Evolutionary conservation across 2,888 invertebrate genomes (phyloP), one percentile per base, ranked within the genome.

Genomic region (Punctoribates punctum): DNA sequence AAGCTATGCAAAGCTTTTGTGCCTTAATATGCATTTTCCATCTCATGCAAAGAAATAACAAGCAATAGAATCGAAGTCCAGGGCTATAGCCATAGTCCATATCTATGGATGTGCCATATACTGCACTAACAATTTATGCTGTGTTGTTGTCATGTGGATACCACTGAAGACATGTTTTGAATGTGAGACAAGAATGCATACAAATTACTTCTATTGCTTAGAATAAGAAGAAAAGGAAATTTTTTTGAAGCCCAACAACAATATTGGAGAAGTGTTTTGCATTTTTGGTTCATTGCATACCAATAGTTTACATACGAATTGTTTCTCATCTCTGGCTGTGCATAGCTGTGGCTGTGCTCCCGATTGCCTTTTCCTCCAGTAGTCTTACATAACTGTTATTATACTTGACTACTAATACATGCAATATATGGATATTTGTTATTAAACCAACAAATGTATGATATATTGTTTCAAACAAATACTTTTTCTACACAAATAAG

Each of bases 101-200:
- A 42, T 42, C 42, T 42, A 42, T 42, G 42, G 42, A 42, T 9
- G 42, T 42, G 42, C 42, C 42, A 42, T 42, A 42, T 42, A 42
- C 42, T 42, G 42, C 42, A 42, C 42, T 42, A 42, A 42, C 42
- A 42, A 42, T 42, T 42, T 42, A 42, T 42, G 20, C 15, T 38
- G 38, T 70, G 70, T 70, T 70, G 70, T 70, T 70, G 70, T 70
- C 70, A 70, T 70, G 70, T 42, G 65, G 65, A 65, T 65, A 65
- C 65, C 65, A 65, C 34, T 65, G 65, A 38, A 42, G 42, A 70
- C 70, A 70, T 70, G 70, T 70, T 42, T 15, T 70, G 70, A n/a
- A 42, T 70, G 70, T 46, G 70, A 70, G 60, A 60, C 25, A 70
- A 23, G 42, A 70, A 70, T 70, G 70, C 70, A 70, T 70, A 70